Conservation (phyloP, 2,797 vertebrate genomes). For the Macrochelys suwanniensis region DNA sequence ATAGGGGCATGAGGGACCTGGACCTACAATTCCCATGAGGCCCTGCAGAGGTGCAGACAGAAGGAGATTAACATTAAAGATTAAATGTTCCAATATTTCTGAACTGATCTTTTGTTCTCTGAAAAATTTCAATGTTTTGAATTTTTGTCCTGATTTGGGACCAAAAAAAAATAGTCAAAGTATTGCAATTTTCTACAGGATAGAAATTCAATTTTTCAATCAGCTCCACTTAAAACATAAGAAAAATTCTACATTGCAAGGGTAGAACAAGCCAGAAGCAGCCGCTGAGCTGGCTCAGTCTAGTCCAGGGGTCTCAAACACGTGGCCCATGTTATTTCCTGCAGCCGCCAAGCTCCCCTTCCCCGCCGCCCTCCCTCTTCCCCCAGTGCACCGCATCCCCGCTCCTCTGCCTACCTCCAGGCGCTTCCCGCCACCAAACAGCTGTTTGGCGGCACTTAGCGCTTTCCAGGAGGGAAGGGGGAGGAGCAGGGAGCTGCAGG, state of each 20-base stretch:
- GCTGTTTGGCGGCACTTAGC: no score
- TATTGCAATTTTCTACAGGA: not conserved
- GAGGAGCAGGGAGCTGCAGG: no score
- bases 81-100: not conserved
- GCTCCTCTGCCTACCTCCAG: no score
- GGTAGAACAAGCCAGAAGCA: not conserved
- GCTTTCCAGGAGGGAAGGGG: no score
- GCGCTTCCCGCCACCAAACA: no score
- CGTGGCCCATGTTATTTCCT: no score
- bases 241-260: not conserved
- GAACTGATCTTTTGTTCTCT: not conserved
- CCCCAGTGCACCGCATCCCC: no score
- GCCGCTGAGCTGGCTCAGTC: not conserved
- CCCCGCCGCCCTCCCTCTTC: no score
- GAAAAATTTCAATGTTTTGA: not conserved
- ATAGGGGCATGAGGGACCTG: not conserved
- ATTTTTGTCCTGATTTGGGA: not conserved
- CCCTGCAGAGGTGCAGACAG: not conserved
- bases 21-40: not conserved
- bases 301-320: not conserved
- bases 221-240: not conserved
- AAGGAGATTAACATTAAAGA: not conserved
- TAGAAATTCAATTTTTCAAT: not conserved
- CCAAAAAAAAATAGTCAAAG: not conserved
- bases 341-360: no score